Conservation (phyloP, 2,797 vertebrate species). For the Poecilia picta region DNA sequence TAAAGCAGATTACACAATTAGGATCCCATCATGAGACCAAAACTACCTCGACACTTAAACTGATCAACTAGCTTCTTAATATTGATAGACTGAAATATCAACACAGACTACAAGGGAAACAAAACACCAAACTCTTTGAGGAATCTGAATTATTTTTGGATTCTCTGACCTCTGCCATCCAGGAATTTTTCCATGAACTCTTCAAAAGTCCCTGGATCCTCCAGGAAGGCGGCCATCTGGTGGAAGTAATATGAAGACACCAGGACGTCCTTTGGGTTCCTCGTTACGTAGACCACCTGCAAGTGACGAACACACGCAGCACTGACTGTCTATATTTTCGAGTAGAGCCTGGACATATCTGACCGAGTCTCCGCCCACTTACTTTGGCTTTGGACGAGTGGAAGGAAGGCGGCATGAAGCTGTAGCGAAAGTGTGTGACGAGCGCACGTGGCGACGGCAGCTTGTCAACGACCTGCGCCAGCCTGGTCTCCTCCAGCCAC, state of each 20-base stretch:
- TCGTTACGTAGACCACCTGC: constrained; percentile 84
- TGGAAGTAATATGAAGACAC: constrained; percentile 88
- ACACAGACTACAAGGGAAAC: neutral
- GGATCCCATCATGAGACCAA: neutral
- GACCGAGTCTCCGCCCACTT: neutral
- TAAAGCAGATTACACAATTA: neutral
- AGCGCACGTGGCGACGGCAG: constrained; percentile 77
- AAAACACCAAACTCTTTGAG: neutral
- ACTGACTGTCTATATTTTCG: rapidly evolving
- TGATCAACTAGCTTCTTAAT: neutral
- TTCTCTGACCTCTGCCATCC: constrained; percentile 73
- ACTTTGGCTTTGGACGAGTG: constrained; percentile 87
- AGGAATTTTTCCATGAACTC: constrained; percentile 83
- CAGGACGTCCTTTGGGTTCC: constrained; percentile 85
- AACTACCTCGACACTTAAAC: neutral
- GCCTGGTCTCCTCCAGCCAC: constrained; percentile 83
- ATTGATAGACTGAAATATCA: neutral
- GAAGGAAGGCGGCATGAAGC: constrained; percentile 82
- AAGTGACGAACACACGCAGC: neutral
- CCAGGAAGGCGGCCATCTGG: constrained; percentile 83
- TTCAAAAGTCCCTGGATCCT: constrained; percentile 84
- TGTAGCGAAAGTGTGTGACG: constrained; percentile 84
- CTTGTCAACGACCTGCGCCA: constrained; percentile 63
- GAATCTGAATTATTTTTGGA: neutral
- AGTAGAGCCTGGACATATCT: rapidly evolving